A percentile compares a stretch with the other conserved stretches of the same genome.
phyloP scores from a whole-genome alignment of 2,113 vertebrate species.

The Mus spicilegus region DNA sequence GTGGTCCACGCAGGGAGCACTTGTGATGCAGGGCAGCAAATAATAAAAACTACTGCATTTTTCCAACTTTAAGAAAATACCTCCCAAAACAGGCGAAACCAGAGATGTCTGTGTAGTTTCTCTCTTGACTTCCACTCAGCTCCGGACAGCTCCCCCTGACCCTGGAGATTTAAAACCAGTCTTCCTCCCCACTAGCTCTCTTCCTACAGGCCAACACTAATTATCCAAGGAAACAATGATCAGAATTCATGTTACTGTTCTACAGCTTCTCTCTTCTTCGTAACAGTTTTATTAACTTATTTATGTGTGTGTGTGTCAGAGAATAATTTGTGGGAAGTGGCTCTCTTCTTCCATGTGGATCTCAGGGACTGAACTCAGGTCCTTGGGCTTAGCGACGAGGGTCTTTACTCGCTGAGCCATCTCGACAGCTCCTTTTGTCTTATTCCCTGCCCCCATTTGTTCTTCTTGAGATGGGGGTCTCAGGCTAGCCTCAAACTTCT shows the following conservation, averaged over 20 bases:
- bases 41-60: background rate
- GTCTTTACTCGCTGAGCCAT: background rate
- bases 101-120: background rate
- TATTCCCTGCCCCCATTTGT: background rate
- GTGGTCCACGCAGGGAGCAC: background rate
- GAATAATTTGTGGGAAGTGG: background rate
- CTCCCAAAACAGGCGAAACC: background rate
- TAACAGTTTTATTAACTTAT: background rate
- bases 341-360: background rate
- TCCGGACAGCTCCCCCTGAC: background rate
- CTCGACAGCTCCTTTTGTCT: no score
- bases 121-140: background rate
- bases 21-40: background rate
- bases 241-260: background rate
- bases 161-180: background rate
- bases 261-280: background rate
- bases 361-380: background rate
- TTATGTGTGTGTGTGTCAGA: background rate
- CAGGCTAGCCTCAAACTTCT: background rate
- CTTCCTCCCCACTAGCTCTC: background rate
- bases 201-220: background rate
- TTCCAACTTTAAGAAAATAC: slow-evolving; percentile 33
- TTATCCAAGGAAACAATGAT: slow-evolving; percentile 6
- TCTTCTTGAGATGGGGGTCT: background rate
- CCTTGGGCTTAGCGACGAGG: no score